A percentile compares a stretch with the other conserved stretches of the same genome.
phyloP scores from a whole-genome alignment of 1,140 invertebrate species.

The Metaphire vulgaris region DNA sequence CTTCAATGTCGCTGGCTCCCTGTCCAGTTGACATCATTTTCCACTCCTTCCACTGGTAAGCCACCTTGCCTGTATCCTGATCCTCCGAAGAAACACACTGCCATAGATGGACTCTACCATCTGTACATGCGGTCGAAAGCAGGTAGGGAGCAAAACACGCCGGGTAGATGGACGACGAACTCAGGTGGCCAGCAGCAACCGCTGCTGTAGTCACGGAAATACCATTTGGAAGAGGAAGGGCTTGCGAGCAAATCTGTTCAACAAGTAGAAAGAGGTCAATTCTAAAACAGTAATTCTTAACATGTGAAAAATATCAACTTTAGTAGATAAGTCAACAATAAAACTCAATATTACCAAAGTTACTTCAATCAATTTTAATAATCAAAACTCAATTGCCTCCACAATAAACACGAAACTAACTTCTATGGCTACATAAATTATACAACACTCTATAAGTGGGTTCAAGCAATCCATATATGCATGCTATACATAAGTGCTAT shows the following conservation, averaged over 20 bases:
- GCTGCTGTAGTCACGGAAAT: constrained; percentile 85
- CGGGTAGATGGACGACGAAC: constrained; percentile 94
- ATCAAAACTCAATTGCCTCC: no score
- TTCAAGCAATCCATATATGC: no score
- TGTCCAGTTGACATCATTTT: constrained; percentile 72
- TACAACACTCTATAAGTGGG: no score
- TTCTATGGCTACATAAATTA: no score
- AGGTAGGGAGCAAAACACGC: constrained; percentile 95
- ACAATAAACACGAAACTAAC: no score
- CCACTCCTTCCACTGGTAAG: constrained; percentile 51
- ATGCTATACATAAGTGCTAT: no score
- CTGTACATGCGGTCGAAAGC: constrained; percentile 70
- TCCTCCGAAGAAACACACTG: background rate
- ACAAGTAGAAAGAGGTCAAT: no score
- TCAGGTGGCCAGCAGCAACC: constrained; percentile 89
- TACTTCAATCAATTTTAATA: no score
- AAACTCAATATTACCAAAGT: no score
- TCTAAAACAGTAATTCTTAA: no score
- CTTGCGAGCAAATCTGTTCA: constrained; percentile 73
- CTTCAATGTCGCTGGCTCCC: constrained; percentile 72
- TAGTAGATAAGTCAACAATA: no score
- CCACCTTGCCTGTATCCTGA: background rate
- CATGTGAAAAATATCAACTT: no score
- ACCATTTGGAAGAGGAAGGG: constrained; percentile 75
- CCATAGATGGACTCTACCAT: constrained; percentile 34